phyloP scores from a whole-genome alignment of 2,113 vertebrate species.

The Bagarius yarrelli region DNA sequence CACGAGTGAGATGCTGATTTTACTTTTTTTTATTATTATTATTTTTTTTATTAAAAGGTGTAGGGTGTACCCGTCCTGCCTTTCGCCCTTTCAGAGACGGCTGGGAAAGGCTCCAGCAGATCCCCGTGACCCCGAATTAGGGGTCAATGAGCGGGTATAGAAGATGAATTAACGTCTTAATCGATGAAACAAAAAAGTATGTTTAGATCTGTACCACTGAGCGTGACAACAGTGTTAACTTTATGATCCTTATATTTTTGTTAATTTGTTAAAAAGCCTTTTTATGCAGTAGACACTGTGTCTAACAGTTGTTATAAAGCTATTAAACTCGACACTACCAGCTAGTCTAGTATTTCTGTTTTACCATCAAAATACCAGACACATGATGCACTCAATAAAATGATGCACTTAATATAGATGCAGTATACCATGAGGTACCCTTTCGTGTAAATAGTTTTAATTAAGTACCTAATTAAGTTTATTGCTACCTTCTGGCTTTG shows the following conservation, averaged over 20 bases:
- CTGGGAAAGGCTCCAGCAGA: too few species aligned
- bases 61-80: too few species aligned
- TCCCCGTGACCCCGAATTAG: too few species aligned
- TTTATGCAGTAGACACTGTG: slow-evolving; percentile 8
- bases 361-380: slow-evolving; percentile 41
- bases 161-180: too few species aligned
- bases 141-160: too few species aligned
- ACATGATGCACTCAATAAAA: slow-evolving; percentile 25
- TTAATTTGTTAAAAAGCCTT: slow-evolving; percentile 20
- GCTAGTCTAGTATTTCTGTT: slow-evolving; percentile 25
- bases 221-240: neutral
- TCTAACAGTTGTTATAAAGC: slow-evolving; percentile 32
- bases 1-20: too few species aligned
- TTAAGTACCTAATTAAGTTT: slow-evolving; percentile 39
- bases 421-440: slow-evolving; percentile 23
- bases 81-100: too few species aligned
- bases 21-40: too few species aligned
- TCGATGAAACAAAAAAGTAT: too few species aligned
- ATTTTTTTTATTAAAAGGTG: too few species aligned
- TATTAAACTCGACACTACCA: slow-evolving; percentile 44
- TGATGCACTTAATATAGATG: slow-evolving; percentile 36
- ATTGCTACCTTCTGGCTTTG: slow-evolving; percentile 12
- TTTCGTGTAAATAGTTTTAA: slow-evolving; percentile 45
- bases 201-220: neutral
- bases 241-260: slow-evolving; percentile 1